Conservation (phyloP, 2,888 invertebrate genomes). For the Nysson spinosus region DNA sequence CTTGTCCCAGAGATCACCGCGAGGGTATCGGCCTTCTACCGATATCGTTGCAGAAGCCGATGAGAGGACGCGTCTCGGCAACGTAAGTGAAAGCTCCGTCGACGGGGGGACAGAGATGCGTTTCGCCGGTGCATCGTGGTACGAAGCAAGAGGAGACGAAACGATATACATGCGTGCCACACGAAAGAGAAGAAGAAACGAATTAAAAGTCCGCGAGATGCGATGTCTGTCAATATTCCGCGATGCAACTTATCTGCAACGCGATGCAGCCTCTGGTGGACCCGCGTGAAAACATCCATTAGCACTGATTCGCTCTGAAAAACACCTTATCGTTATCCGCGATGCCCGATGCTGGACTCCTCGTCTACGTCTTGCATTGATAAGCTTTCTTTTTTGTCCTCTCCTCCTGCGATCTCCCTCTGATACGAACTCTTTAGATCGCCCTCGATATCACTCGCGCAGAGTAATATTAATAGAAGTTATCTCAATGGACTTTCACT, state of each 20-base stretch:
- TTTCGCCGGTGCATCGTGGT: conserved; percentile 34
- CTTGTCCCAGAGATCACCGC: conserved; percentile 76
- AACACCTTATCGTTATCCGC: conserved; percentile 62
- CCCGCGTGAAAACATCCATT: conserved; percentile 66
- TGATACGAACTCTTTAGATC: too few relatives aligned
- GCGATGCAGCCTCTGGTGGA: conserved; percentile 52
- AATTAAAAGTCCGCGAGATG: conserved; percentile 48
- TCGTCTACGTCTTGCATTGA: background rate
- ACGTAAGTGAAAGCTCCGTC: conserved; percentile 45
- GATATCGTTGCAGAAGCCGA: conserved; percentile 65
- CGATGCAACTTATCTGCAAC: conserved; percentile 38
- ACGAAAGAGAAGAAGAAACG: background rate
- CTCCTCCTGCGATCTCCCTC: background rate
- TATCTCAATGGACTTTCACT: too few relatives aligned
- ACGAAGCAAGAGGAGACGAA: background rate
- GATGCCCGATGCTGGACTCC: conserved; percentile 28
- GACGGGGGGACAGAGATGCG: conserved; percentile 22
- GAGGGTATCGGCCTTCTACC: conserved; percentile 75
- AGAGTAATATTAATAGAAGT: too few relatives aligned
- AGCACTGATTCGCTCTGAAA: conserved; percentile 65
- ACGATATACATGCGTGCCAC: background rate
- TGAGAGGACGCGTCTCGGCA: conserved; percentile 31
- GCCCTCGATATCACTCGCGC: too few relatives aligned
- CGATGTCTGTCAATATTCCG: conserved; percentile 63
- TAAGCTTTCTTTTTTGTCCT: background rate